Conservation (phyloP, 2,888 invertebrate species). For the Emmelina monodactyla region DNA sequence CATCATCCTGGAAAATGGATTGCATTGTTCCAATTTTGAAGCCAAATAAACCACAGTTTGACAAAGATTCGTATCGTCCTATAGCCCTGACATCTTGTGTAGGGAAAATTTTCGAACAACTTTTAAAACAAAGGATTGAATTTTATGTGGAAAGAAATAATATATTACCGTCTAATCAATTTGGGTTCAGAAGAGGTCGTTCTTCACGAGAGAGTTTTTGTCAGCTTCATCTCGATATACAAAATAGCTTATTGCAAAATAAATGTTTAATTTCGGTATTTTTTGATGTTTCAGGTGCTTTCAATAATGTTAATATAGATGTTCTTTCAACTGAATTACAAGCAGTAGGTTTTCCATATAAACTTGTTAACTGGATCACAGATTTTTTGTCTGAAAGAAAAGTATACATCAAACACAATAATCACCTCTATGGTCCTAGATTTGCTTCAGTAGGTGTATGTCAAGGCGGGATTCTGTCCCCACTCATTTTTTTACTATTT, state of each 20-base stretch:
- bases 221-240: constrained; percentile 4
- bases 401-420: constrained; percentile 12
- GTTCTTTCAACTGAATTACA: constrained; percentile 3
- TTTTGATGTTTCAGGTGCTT: constrained; percentile 9
- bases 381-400: constrained; percentile 11
- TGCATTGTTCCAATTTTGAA: constrained; percentile 12
- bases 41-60: constrained; percentile 5
- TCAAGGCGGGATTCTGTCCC: constrained; percentile 12
- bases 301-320: constrained; percentile 9
- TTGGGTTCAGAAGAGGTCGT: constrained; percentile 10
- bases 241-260: too few species aligned
- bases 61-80: constrained; percentile 10
- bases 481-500: constrained; percentile 11
- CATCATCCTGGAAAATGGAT: constrained; percentile 8
- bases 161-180: constrained; percentile 13
- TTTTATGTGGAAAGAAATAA: constrained; percentile 10
- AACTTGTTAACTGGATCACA: constrained; percentile 10
- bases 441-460: constrained; percentile 9
- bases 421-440: constrained; percentile 9
- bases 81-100: constrained; percentile 13
- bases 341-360: constrained; percentile 7
- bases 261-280: constrained; percentile 6
- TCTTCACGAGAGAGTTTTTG: constrained; percentile 8
- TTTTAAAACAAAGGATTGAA: constrained; percentile 10
- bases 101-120: constrained; percentile 12